phyloP scores from a whole-genome alignment of 1,140 invertebrate genomes.

The Drosophila tani region DNA sequence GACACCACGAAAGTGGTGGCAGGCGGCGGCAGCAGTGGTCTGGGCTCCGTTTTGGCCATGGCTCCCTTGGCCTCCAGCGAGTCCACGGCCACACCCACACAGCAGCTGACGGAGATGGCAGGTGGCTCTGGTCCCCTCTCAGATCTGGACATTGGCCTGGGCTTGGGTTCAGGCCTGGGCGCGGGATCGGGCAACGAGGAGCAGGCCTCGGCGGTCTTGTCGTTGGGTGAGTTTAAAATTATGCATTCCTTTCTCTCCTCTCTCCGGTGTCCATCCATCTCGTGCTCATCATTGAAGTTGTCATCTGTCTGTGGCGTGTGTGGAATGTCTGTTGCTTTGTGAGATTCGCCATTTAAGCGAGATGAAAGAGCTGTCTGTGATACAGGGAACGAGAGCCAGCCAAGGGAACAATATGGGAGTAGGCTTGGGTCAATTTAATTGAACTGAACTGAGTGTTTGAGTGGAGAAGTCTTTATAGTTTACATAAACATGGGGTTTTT shows the following conservation, averaged over 20 bases:
- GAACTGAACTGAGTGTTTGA: slow-evolving; percentile 28
- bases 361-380: slow-evolving; percentile 48
- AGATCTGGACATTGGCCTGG: slow-evolving; percentile 37
- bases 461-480: neutral
- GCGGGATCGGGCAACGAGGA: slow-evolving; percentile 20
- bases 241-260: neutral
- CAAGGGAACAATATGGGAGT: slow-evolving; percentile 29
- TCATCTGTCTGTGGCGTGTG: slow-evolving; percentile 11
- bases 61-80: slow-evolving; percentile 74
- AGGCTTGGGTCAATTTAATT: slow-evolving; percentile 42
- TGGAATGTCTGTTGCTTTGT: slow-evolving; percentile 35
- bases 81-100: slow-evolving; percentile 76
- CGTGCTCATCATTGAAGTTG: slow-evolving; percentile 13
- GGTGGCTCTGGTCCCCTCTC: slow-evolving; percentile 12
- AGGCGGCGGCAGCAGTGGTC: slow-evolving; percentile 9
- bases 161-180: slow-evolving; percentile 34
- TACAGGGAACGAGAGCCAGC: slow-evolving; percentile 11
- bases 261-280: neutral
- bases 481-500: neutral
- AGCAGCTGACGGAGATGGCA: slow-evolving; percentile 58
- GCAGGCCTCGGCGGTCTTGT: slow-evolving; percentile 41
- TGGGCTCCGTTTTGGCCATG: slow-evolving; percentile 50
- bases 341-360: slow-evolving; percentile 35
- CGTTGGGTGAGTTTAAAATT: slow-evolving; percentile 45
- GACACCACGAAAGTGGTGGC: slow-evolving; percentile 72